Conservation (phyloP, 2,113 vertebrate genomes). For the Neolamprologus sp. region DNA sequence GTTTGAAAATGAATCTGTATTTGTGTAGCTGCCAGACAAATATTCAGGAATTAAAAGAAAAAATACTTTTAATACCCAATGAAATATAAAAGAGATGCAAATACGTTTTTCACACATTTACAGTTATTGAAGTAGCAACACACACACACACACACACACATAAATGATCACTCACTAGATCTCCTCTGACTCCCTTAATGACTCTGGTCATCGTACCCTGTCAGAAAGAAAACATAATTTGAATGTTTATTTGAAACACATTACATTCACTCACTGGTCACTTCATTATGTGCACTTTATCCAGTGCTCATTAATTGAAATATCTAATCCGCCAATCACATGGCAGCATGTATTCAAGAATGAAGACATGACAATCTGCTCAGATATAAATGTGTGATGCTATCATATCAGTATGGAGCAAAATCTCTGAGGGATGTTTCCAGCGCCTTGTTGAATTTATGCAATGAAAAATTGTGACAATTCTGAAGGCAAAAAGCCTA, state of each 20-base stretch:
- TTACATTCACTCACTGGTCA: neutral
- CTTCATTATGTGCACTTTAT: neutral
- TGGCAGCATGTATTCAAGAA: neutral
- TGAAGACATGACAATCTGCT: neutral
- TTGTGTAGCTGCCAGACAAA: neutral
- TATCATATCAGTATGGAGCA: neutral
- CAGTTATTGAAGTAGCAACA: neutral
- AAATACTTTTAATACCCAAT: neutral
- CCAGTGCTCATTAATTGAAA: neutral
- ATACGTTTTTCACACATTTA: neutral
- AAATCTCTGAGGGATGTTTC: neutral
- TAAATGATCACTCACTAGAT: slow-evolving; percentile 69
- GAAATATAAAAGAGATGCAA: neutral
- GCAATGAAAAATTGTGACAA: neutral
- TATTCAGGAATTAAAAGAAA: neutral
- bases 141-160: neutral
- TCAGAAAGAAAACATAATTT: neutral
- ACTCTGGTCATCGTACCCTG: slow-evolving; percentile 56
- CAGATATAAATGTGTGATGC: neutral
- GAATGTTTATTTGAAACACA: neutral
- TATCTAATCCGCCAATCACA: neutral
- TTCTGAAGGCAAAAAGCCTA: neutral
- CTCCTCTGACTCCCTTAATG: slow-evolving; percentile 74
- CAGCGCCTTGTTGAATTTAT: neutral
- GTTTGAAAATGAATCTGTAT: neutral